Conservation (phyloP, 2,113 vertebrate genomes). For the Quiscalus mexicanus region DNA sequence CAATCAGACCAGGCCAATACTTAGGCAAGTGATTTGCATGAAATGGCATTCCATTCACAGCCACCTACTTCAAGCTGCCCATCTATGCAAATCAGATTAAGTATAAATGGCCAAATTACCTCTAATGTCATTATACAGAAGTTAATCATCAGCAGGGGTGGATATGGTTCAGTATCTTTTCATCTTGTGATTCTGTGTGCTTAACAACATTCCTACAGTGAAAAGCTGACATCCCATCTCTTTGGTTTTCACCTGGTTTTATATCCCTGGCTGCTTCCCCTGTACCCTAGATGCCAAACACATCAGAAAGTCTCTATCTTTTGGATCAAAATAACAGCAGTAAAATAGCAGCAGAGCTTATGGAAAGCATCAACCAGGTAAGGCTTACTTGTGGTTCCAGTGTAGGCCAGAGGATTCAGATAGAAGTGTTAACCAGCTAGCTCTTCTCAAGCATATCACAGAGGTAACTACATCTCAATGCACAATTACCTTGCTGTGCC, state of each 20-base stretch:
- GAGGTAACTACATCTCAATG: neutral
- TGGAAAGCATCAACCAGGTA: neutral
- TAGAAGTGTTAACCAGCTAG: neutral
- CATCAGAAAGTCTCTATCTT: neutral
- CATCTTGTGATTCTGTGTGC: neutral
- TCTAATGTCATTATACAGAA: neutral
- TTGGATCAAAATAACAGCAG: neutral
- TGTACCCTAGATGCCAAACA: neutral
- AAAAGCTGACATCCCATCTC: neutral
- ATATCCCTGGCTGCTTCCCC: neutral
- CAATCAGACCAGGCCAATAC: neutral
- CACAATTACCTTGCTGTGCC: neutral
- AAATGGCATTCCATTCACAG: neutral
- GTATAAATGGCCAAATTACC: slow-evolving; percentile 19
- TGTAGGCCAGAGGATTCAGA: neutral
- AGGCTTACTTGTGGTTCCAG: neutral
- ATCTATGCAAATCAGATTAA: slow-evolving; percentile 18
- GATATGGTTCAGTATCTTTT: neutral
- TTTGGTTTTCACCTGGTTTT: neutral
- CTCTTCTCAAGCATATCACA: neutral
- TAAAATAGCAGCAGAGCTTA: neutral
- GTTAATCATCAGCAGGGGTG: neutral
- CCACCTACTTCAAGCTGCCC: neutral
- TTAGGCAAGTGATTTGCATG: neutral
- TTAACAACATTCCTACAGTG: neutral